Conservation (phyloP, 2,113 vertebrate species). For the Ardeotis arabs region DNA sequence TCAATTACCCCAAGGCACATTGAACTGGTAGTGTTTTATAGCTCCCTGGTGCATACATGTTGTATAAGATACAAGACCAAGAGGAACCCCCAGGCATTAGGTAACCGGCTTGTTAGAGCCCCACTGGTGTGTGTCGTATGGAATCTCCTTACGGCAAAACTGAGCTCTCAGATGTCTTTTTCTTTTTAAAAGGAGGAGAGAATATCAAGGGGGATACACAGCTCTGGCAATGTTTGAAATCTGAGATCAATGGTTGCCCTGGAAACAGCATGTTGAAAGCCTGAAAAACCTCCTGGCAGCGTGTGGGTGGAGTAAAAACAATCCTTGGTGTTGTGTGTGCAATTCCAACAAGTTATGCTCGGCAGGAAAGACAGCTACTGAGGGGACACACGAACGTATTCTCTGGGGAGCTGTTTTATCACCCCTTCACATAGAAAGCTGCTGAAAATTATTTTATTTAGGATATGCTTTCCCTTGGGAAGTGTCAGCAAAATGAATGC, state of each 20-base stretch:
- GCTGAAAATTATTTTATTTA: not conserved
- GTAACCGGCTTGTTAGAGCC: not conserved
- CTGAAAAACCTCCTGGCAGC: not conserved
- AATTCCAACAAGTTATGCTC: conserved; percentile 19
- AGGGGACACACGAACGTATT: accelerated
- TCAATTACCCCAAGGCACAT: not conserved
- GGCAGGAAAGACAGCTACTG: not conserved
- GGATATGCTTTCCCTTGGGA: conserved; percentile 23
- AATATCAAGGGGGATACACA: not conserved
- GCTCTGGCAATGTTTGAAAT: conserved; percentile 34
- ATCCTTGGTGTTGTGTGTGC: not conserved
- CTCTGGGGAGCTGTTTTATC: not conserved
- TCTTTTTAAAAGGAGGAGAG: not conserved
- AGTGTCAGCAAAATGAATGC: not conserved
- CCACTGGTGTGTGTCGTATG: not conserved
- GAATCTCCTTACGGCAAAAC: not conserved
- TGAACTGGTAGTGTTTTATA: not conserved
- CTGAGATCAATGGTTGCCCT: conserved; percentile 38
- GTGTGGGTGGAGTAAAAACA: not conserved
- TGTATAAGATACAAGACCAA: not conserved
- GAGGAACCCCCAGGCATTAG: not conserved
- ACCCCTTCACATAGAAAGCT: not conserved
- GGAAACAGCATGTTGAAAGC: conserved; percentile 35
- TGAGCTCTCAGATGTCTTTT: not conserved
- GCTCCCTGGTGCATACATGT: not conserved